A percentile compares a stretch with the other conserved stretches of the same genome.
Conservation (phyloP, 2,888 invertebrate genomes). For the Cephus pygmeus region DNA sequence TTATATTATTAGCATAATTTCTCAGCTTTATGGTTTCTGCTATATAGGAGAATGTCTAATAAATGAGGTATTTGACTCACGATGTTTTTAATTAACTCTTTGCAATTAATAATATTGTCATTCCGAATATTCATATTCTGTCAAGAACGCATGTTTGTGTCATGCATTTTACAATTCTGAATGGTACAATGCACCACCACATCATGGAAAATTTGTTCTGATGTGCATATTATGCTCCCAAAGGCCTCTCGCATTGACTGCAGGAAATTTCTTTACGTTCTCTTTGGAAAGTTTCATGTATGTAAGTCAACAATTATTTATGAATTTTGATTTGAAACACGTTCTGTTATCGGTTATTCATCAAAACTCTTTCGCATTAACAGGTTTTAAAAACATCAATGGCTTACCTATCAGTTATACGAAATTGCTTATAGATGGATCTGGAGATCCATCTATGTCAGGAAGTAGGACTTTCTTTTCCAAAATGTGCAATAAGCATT, state of each 20-base stretch:
- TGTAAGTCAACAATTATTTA: slow-evolving; percentile 51
- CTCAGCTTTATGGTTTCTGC: slow-evolving; percentile 22
- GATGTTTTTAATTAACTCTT: no score
- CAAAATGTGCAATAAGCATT: no score
- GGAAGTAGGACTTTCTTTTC: no score
- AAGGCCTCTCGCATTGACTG: slow-evolving; percentile 66
- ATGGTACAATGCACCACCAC: slow-evolving; percentile 61
- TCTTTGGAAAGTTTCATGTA: slow-evolving; percentile 67
- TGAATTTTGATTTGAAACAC: no score
- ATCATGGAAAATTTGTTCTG: slow-evolving; percentile 62
- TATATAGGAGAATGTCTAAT: slow-evolving; percentile 36
- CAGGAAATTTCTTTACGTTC: slow-evolving; percentile 68
- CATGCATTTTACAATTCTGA: slow-evolving; percentile 67
- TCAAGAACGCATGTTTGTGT: slow-evolving; percentile 64
- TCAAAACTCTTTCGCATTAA: not conserved
- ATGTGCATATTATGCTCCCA: slow-evolving; percentile 68
- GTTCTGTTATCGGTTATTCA: no score
- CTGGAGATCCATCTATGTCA: no score
- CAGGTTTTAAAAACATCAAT: slow-evolving; percentile 17
- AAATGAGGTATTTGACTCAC: slow-evolving; percentile 23
- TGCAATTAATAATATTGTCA: slow-evolving; percentile 2
- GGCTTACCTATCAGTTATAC: slow-evolving; percentile 16
- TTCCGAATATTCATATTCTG: not conserved
- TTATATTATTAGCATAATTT: no score
- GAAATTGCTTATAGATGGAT: not conserved